phyloP scores from a whole-genome alignment of 2,888 invertebrate species.

The Lumbricus terrestris region DNA sequence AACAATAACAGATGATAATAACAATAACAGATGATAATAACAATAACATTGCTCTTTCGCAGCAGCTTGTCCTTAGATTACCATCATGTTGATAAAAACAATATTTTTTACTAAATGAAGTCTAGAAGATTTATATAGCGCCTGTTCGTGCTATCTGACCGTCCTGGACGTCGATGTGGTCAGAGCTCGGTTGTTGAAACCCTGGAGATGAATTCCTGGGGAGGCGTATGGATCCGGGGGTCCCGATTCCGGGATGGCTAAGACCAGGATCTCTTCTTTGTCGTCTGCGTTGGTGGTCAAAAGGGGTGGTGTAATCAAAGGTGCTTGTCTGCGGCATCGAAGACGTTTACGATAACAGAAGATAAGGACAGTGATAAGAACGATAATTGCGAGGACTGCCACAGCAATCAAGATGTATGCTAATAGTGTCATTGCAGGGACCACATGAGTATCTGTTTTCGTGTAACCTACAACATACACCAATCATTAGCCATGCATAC shows the following conservation, averaged over 20 bases:
- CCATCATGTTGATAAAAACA: background rate
- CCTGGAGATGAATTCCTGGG: background rate
- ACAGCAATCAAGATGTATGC: background rate
- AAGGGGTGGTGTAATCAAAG: too few species aligned
- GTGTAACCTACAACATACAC: background rate
- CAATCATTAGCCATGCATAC: background rate
- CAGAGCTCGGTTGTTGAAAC: background rate
- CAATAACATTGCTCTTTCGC: background rate
- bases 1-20: background rate
- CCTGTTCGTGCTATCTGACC: background rate
- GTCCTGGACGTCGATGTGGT: too few species aligned
- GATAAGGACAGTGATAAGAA: background rate
- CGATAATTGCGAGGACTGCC: background rate
- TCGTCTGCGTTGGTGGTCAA: background rate
- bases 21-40: background rate
- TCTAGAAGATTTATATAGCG: background rate
- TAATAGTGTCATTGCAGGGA: background rate
- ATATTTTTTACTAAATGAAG: background rate
- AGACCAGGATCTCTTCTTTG: background rate
- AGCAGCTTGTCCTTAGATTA: background rate
- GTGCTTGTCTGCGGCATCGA: background rate
- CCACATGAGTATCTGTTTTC: background rate
- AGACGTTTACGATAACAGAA: background rate
- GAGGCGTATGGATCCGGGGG: background rate
- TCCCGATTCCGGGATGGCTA: background rate